These are phyloP conservation scores for Allophyes oxyacanthae DNA, from an alignment of 2,888 invertebrate species.

Conservation along the genomic window DNA sequence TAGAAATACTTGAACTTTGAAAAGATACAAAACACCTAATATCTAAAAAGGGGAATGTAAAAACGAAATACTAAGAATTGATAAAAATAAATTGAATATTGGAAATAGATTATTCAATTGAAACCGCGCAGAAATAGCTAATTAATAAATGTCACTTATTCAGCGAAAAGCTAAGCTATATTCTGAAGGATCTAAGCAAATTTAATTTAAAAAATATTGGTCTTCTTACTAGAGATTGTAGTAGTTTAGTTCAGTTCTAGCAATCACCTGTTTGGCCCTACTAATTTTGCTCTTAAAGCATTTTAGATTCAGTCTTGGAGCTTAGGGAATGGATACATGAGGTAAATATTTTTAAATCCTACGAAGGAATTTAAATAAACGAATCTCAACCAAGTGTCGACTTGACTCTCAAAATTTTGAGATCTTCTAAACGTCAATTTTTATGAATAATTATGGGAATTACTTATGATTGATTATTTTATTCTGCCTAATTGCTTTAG, in stretches of 20 bases:
- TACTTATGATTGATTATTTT: no score
- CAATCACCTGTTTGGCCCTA: neutral
- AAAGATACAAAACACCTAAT: slow-evolving; percentile 9
- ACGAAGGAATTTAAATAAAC: neutral
- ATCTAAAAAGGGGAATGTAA: slow-evolving; percentile 14
- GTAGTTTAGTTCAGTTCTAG: neutral
- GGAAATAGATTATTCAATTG: neutral
- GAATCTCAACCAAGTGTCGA: neutral
- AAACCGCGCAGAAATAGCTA: neutral
- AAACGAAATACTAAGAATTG: slow-evolving; percentile 1
- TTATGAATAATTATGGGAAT: no score
- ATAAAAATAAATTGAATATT: slow-evolving; percentile 3
- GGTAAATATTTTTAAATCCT: slow-evolving; percentile 2
- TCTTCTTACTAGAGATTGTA: no score
- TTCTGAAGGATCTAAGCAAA: no score
- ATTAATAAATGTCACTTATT: neutral
- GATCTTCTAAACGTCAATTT: no score
- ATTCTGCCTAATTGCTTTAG: no score
- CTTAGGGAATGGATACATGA: slow-evolving; percentile 4
- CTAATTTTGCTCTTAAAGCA: slow-evolving; percentile 1
- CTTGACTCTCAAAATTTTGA: no score
- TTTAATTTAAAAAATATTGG: no score
- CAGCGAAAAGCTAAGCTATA: neutral
- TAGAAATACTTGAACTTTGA: neutral
- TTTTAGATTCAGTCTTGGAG: slow-evolving; percentile 17